Evolutionary conservation across 2,113 vertebrate genomes (phyloP), one percentile per base, ranked within the genome.

Genomic region (Ancistrus triradiatus): DNA sequence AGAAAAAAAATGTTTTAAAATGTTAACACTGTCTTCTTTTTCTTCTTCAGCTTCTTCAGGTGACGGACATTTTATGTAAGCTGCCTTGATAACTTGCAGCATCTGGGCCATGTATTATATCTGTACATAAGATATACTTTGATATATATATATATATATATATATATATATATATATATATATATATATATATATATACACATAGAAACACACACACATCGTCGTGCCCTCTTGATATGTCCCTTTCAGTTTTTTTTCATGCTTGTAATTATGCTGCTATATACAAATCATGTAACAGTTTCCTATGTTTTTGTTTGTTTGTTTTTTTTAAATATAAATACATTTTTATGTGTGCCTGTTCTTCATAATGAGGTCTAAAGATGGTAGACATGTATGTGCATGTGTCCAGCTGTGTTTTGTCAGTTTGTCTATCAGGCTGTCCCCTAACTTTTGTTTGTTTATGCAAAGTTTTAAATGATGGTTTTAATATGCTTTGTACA

Each of bases 81-180:
- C 43, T 57, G 31, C 44, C 40, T 2, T 7, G 51, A 21, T 17
- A 15, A 42, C 31, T 58, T 59, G 13, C n/a, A 40, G 15, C 24
- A n/a, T 15, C 25, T 17, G 24, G 28, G 35, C 48, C 4, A 58
- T 84, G 83, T 86, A 83, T 70, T 78, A 78, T 85, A 80, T 70
- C 75, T 86, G 84, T 90, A 88, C 81, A 87, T 84, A 81, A 50
- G 78, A 59, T 70, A 77, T 72, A 44, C 74, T 73, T 71, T 78
- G 40, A n/a, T 55, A 77, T 75, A 69, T 69, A 74, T 74, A 64
- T 68, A 55, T 47, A 61, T 75, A n/a, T 66, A 76, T 19, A 55
- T 69, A 69, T 63, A 71, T 69, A 73, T 47, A 66, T 53, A 28
- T 68, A 25, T 53, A n/a, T 55, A 77, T 75, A 69, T 69, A 74